Conservation (phyloP, 2,797 vertebrate species). For the Semotilus atromaculatus region DNA sequence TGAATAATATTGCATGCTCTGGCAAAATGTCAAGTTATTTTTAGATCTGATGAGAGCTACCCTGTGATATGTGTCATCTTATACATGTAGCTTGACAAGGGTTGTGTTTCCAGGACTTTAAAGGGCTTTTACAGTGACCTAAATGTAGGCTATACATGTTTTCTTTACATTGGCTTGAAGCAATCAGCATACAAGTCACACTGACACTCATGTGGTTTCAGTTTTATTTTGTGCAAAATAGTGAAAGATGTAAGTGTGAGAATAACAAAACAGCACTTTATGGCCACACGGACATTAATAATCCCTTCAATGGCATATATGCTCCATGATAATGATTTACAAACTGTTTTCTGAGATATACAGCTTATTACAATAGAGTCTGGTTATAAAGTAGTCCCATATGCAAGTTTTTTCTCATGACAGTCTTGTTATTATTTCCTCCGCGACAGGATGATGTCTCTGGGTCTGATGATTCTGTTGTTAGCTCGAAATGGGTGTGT, state of each 20-base stretch:
- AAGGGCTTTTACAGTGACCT: constrained; percentile 10
- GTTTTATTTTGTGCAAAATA: constrained; percentile 39
- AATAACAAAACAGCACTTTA: constrained; percentile 2
- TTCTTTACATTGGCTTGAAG: neutral
- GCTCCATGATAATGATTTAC: neutral
- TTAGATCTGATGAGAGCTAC: constrained; percentile 37
- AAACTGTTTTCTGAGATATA: constrained; percentile 1
- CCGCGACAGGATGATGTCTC: constrained; percentile 5
- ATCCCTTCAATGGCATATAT: neutral
- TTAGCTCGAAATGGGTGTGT: constrained; percentile 1
- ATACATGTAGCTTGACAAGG: neutral
- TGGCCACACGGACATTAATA: neutral
- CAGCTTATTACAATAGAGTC: neutral
- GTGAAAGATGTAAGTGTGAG: neutral
- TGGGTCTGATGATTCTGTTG: neutral
- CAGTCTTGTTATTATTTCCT: constrained; percentile 8
- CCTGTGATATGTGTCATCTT: constrained; percentile 29
- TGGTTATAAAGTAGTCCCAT: neutral
- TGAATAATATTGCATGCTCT: constrained; percentile 32
- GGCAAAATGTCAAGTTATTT: constrained; percentile 59
- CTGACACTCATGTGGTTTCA: neutral
- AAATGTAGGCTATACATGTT: neutral
- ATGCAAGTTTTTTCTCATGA: neutral
- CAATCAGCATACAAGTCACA: neutral
- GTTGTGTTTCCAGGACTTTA: constrained; percentile 16